These are phyloP conservation scores for Dastarcus helophoroides DNA, from an alignment of 2,888 invertebrate genomes.

Conservation along the genomic window DNA sequence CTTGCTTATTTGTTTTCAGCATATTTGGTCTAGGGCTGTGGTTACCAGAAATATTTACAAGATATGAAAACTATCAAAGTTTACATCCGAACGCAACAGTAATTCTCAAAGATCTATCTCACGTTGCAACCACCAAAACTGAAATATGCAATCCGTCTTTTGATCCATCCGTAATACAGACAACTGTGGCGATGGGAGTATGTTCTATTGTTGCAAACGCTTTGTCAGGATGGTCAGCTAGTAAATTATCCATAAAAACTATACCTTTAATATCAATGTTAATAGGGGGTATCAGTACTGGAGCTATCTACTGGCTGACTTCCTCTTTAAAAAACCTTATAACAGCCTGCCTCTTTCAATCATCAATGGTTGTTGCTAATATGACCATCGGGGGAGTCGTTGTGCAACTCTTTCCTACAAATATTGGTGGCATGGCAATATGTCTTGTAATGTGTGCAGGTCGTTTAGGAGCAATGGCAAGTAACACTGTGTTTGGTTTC, in stretches of 20 bases:
- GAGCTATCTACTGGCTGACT: slow-evolving; percentile 47
- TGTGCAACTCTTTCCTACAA: slow-evolving; percentile 33
- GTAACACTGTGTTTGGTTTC: slow-evolving; percentile 52
- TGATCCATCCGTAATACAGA: slow-evolving; percentile 50
- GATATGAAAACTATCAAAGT: slow-evolving; percentile 38
- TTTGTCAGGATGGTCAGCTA: slow-evolving; percentile 48
- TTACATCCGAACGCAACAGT: slow-evolving; percentile 39
- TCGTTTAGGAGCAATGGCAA: slow-evolving; percentile 51
- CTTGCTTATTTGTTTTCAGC: too few relatives aligned
- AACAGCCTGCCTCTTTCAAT: slow-evolving; percentile 42
- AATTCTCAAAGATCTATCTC: slow-evolving; percentile 37
- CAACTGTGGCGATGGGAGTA: slow-evolving; percentile 54
- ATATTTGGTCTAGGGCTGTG: slow-evolving; percentile 61
- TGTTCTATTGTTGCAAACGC: slow-evolving; percentile 54
- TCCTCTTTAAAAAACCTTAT: slow-evolving; percentile 48
- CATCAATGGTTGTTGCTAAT: slow-evolving; percentile 40
- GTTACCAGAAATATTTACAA: slow-evolving; percentile 64
- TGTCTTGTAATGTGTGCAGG: slow-evolving; percentile 55
- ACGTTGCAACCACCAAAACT: slow-evolving; percentile 14
- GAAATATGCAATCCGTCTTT: slow-evolving; percentile 42
- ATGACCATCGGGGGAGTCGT: slow-evolving; percentile 32
- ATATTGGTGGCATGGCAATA: slow-evolving; percentile 48
- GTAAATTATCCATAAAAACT: slow-evolving; percentile 22
- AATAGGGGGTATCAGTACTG: slow-evolving; percentile 45
- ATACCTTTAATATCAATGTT: slow-evolving; percentile 36